Evolutionary conservation across 2,797 vertebrate species (phyloP).

Genomic region (Amniataba percoides): DNA sequence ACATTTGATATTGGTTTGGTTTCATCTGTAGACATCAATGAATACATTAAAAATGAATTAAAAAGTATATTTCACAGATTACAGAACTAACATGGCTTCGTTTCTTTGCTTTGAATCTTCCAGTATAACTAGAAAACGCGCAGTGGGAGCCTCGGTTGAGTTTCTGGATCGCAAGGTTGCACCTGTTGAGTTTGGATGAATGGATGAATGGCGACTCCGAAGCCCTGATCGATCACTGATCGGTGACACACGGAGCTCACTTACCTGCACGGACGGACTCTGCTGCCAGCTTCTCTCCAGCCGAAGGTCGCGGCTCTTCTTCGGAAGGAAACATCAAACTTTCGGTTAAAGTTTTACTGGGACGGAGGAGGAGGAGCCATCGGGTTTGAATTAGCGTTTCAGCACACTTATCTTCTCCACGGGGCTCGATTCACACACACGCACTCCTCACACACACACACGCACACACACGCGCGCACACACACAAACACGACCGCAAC

Average conservation of each 20-base stretch:
- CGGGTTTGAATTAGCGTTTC: not conserved
- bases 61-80: not conserved
- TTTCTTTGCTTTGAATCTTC: not conserved
- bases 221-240: too few relatives aligned
- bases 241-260: conserved; percentile 10
- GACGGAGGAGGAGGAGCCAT: not conserved
- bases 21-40: not conserved
- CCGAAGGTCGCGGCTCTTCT: not conserved
- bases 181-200: not conserved
- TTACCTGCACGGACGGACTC: not conserved
- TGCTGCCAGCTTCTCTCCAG: not conserved
- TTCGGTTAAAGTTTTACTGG: conserved; percentile 1
- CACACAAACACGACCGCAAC: not conserved
- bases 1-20: not conserved
- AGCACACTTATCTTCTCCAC: too few relatives aligned
- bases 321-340: not conserved
- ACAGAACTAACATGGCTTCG: not conserved
- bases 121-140: not conserved
- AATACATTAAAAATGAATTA: too few relatives aligned
- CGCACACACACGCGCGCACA: not conserved
- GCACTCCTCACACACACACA: too few relatives aligned
- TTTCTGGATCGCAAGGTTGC: not conserved
- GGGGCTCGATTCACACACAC: too few relatives aligned
- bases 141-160: not conserved
- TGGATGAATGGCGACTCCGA: not conserved